Evolutionary conservation across 2,888 invertebrate genomes (phyloP).

Genomic region (Lasioglossum lativentre): DNA sequence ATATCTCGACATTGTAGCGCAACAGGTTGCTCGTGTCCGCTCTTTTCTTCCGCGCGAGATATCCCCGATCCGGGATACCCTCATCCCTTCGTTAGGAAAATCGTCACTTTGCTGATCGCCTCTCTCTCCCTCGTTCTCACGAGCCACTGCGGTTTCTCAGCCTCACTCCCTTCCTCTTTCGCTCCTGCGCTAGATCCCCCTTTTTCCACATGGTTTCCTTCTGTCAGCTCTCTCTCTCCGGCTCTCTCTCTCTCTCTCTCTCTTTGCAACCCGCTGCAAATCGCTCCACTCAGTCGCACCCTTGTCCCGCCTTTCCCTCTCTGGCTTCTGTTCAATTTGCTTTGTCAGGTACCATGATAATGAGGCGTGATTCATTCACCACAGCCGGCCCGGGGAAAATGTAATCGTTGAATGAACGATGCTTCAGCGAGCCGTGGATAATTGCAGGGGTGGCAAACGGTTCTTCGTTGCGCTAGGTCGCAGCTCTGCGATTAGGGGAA

Average conservation of each 20-base stretch:
- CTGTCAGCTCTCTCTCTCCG: background rate
- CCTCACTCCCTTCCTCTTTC: background rate
- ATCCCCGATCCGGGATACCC: slow-evolving; percentile 53
- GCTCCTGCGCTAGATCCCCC: background rate
- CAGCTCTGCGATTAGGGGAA: background rate
- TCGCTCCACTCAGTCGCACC: background rate
- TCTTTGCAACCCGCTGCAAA: background rate
- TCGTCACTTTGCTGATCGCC: slow-evolving; percentile 30
- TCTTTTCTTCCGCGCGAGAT: slow-evolving; percentile 59
- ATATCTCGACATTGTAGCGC: slow-evolving; percentile 59
- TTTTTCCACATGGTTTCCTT: slow-evolving; percentile 2
- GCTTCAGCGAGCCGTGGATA: background rate
- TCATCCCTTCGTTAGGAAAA: slow-evolving; percentile 41
- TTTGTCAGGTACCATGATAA: slow-evolving; percentile 13
- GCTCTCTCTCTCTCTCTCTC: background rate
- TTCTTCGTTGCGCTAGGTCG: background rate
- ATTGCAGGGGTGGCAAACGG: background rate
- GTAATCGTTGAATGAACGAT: slow-evolving; percentile 4
- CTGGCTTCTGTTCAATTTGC: slow-evolving; percentile 1
- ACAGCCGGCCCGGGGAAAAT: background rate
- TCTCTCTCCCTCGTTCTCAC: slow-evolving; percentile 26
- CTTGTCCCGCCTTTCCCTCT: background rate
- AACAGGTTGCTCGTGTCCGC: slow-evolving; percentile 75
- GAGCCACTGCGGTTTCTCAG: background rate
- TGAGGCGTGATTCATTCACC: slow-evolving; percentile 19